These are phyloP conservation scores for Loripinus fragilis DNA, from an alignment of 2,888 invertebrate genomes.

Conservation along the genomic window DNA sequence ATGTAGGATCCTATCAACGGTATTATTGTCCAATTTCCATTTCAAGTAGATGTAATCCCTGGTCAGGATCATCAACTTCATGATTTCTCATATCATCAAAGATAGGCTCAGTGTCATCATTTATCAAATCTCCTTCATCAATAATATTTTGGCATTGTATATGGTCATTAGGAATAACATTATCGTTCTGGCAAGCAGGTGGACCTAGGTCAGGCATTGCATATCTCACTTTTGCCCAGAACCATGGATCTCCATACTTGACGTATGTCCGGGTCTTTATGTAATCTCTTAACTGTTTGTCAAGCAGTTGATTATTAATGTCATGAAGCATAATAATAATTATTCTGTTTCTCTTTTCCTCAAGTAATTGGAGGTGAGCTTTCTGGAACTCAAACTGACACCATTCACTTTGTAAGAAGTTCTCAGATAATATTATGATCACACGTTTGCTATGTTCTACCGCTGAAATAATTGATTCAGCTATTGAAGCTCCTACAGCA, in stretches of 20 bases:
- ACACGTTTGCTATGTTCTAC: constrained; percentile 93
- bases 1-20: too few species aligned
- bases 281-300: constrained; percentile 26
- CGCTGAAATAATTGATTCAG: constrained; percentile 94
- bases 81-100: constrained; percentile 6
- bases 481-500: constrained; percentile 84
- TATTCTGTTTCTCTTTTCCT: constrained; percentile 90
- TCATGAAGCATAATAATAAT: constrained; percentile 93
- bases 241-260: constrained; percentile 4
- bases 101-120: background rate
- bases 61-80: background rate
- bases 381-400: constrained; percentile 94
- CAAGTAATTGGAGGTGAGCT: constrained; percentile 90
- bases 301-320: constrained; percentile 89
- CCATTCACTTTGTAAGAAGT: constrained; percentile 96
- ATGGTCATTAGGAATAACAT: background rate
- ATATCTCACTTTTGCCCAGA: constrained; percentile 5
- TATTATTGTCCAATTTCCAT: background rate
- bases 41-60: background rate
- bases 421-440: constrained; percentile 93
- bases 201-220: background rate
- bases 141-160: background rate
- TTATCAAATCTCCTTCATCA: background rate
- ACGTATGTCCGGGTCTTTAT: constrained; percentile 26
- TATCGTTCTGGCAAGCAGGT: background rate